phyloP scores from a whole-genome alignment of 2,113 vertebrate genomes.

The Scomber scombrus region DNA sequence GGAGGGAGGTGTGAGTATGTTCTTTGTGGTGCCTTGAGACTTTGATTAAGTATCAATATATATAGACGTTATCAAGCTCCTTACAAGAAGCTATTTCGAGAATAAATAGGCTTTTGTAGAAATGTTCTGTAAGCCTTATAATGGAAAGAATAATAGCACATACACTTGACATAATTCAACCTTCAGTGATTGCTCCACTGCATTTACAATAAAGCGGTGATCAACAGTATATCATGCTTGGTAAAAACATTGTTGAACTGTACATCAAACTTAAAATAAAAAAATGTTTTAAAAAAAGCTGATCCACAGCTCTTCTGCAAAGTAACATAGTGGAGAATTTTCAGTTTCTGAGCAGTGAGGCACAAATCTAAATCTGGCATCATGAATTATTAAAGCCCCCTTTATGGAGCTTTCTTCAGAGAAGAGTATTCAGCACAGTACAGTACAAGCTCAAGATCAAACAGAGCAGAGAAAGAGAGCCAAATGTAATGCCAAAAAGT shows the following conservation, averaged over 20 bases:
- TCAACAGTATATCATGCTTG: slow-evolving; percentile 49
- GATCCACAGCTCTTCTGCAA: slow-evolving; percentile 67
- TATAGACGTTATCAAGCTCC: slow-evolving; percentile 32
- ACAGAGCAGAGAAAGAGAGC: slow-evolving; percentile 68
- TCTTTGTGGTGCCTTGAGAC: slow-evolving; percentile 10
- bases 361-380: slow-evolving; percentile 82
- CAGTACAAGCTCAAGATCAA: slow-evolving; percentile 80
- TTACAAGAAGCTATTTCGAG: slow-evolving; percentile 28
- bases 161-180: slow-evolving; percentile 32
- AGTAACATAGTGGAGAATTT: slow-evolving; percentile 78
- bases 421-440: slow-evolving; percentile 78
- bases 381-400: slow-evolving; percentile 86
- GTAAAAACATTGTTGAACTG: slow-evolving; percentile 69
- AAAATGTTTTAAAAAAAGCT: slow-evolving; percentile 19
- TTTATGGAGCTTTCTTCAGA: slow-evolving; percentile 82
- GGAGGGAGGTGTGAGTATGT: background rate
- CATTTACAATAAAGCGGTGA: slow-evolving; percentile 56
- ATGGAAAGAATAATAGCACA: slow-evolving; percentile 46
- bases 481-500: slow-evolving; percentile 72
- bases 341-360: slow-evolving; percentile 76
- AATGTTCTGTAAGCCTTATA: slow-evolving; percentile 35
- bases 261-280: slow-evolving; percentile 52
- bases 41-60: slow-evolving; percentile 43
- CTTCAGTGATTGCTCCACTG: slow-evolving; percentile 24
- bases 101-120: slow-evolving; percentile 51